Base-by-base conservation (phyloP, 1,140 invertebrate species). In the Hylaeus volcanicus region DNA sequence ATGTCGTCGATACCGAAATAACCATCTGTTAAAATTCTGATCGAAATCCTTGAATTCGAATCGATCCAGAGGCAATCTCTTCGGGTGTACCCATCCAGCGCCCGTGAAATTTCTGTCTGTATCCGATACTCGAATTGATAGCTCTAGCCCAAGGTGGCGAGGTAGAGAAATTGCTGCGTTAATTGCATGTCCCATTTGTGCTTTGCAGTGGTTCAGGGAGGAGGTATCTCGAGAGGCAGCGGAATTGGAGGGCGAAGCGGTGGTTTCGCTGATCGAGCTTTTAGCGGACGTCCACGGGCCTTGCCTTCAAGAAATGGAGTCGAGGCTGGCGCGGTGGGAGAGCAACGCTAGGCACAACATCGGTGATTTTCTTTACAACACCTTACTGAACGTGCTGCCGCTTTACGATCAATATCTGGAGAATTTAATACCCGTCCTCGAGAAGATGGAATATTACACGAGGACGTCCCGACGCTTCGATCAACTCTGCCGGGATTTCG, bases 391-490 rank as follows among this genome's bases (percentile, higher is more conserved):
- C 79, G 76, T 92, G 68, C 92, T 95, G 15, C 93, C 97, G 94
- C 94, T 97, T 56, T 98, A 98, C 91, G 95, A 97, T 88, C 95
- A 96, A 86, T 98, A 97, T 89, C 92, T 98, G n/a, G 96, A 97
- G 77, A 94, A 96, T 73, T 95, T 97, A 82, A 94, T 96, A 69
- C 94, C 95, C 26, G 96, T 98, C 1, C 90, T 98, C 51, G 95
- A 96, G 87, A 95, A 96, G 82, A 91, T 98, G 61, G 97, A 98
- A 89, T 94, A 95, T 53, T 95, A 96, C 39, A 96, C 96, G 86
- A 95, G 96, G 84, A 94, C 94, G 15, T 97, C 96, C 73, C 94
- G 94, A 79, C 94, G 95, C 48, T 98, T 98, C 92, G 96, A 98
- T 85, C 95, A 96, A 86, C 89, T 97, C 6, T 98, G 97, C 90